These are phyloP conservation scores for Metallyticus violacea DNA, from an alignment of 2,888 invertebrate species.

Conservation along the genomic window DNA sequence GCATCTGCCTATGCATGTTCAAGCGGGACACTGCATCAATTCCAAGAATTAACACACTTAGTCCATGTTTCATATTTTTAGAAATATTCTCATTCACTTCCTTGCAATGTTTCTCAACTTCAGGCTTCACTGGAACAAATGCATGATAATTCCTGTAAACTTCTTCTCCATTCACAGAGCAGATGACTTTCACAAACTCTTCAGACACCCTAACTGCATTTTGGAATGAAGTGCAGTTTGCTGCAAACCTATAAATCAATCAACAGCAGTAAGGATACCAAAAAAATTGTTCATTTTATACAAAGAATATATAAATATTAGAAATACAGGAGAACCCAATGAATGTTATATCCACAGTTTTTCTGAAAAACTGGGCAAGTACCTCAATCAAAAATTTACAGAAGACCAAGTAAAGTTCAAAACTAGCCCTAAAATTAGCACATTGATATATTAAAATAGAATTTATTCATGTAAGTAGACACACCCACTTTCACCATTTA, in stretches of 20 bases:
- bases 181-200: conserved; percentile 69
- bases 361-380: too few species aligned
- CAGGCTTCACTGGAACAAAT: conserved; percentile 51
- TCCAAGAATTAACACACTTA: conserved; percentile 75
- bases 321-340: too few species aligned
- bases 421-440: too few species aligned
- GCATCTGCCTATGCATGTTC: conserved; percentile 83
- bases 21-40: conserved; percentile 82
- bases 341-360: too few species aligned
- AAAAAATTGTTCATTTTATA: too few species aligned
- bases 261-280: background rate
- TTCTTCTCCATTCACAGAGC: conserved; percentile 50
- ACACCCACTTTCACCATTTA: too few species aligned
- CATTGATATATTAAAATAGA: too few species aligned
- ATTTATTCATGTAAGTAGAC: too few species aligned
- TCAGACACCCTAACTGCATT: conserved; percentile 49
- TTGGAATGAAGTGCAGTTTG: conserved; percentile 50
- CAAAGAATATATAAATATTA: too few species aligned
- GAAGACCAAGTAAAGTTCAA: too few species aligned
- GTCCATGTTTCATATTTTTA: background rate
- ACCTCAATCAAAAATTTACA: too few species aligned
- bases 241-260: conserved; percentile 43
- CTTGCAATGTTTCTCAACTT: conserved; percentile 15
- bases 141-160: conserved; percentile 68
- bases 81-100: background rate